phyloP scores from a whole-genome alignment of 2,797 vertebrate genomes.

The Oryzias dopingdopingensis region DNA sequence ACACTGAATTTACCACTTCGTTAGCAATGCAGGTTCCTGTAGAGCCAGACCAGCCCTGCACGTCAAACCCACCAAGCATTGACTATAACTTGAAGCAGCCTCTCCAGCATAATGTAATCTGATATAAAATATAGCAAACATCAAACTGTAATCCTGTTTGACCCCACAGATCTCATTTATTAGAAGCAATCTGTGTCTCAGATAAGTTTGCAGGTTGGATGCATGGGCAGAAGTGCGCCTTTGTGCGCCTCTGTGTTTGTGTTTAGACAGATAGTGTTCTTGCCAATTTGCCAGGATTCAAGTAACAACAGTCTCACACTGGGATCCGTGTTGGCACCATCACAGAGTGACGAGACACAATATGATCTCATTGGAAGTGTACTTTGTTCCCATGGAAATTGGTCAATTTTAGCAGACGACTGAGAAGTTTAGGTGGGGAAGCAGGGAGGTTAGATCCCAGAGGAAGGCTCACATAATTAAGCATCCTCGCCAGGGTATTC shows the following conservation, averaged over 20 bases:
- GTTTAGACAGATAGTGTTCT: constrained; percentile 71
- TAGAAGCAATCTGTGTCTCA: not conserved
- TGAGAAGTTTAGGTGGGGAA: constrained; percentile 77
- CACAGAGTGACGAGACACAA: constrained; percentile 87
- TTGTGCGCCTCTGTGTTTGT: constrained; percentile 62
- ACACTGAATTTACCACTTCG: constrained; percentile 99
- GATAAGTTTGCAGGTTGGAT: constrained; percentile 16
- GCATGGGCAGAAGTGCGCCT: constrained; percentile 38
- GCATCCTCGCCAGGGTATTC: constrained; percentile 77
- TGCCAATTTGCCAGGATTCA: constrained; percentile 84
- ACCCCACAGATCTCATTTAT: not conserved
- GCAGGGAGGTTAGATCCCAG: constrained; percentile 78
- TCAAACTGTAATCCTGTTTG: constrained; percentile 4
- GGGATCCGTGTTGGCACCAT: constrained; percentile 90
- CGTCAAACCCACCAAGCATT: constrained; percentile 84
- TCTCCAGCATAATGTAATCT: constrained; percentile 41
- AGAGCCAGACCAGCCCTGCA: constrained; percentile 87
- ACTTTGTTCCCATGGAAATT: constrained; percentile 87
- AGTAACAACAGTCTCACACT: constrained; percentile 83
- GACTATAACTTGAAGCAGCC: constrained; percentile 76
- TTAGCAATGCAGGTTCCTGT: constrained; percentile 97
- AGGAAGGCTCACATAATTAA: constrained; percentile 83
- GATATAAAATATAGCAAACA: constrained; percentile 10
- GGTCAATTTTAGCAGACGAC: constrained; percentile 80
- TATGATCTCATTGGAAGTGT: constrained; percentile 87